phyloP scores from a whole-genome alignment of 2,888 invertebrate genomes.

The Orchesellides sinensis region DNA sequence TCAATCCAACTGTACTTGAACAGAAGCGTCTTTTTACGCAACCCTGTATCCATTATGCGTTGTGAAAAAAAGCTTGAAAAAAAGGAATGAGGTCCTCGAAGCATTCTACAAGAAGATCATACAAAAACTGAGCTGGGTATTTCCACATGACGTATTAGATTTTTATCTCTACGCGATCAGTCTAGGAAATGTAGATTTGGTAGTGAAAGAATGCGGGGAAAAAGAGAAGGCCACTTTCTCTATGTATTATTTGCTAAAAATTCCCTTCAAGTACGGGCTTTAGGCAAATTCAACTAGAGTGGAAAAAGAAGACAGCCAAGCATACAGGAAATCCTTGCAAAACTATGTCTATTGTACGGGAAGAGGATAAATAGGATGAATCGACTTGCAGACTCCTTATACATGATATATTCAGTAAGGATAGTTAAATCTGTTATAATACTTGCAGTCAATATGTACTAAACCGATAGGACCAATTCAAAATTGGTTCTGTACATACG shows the following conservation, averaged over 20 bases:
- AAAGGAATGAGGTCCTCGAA: constrained; percentile 22
- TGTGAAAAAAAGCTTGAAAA: constrained; percentile 15
- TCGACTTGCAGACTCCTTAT: too few relatives aligned
- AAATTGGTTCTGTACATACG: too few relatives aligned
- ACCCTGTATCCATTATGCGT: not conserved
- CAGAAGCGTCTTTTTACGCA: constrained; percentile 3
- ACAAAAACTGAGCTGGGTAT: constrained; percentile 7
- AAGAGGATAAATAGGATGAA: too few relatives aligned
- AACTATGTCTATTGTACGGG: not conserved
- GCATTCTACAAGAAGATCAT: not conserved
- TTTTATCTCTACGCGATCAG: not conserved
- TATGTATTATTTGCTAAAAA: constrained; percentile 25
- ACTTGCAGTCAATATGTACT: too few relatives aligned
- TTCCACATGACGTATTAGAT: constrained; percentile 21
- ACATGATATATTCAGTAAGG: too few relatives aligned
- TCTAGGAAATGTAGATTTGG: too few relatives aligned
- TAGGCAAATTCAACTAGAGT: too few relatives aligned
- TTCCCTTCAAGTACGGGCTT: constrained; percentile 11
- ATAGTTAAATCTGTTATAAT: too few relatives aligned
- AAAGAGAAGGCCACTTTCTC: not conserved
- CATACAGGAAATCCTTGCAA: constrained; percentile 29
- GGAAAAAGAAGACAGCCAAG: not conserved
- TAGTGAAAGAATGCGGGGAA: too few relatives aligned
- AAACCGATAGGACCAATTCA: too few relatives aligned
- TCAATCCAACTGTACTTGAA: constrained; percentile 17